Percentiles rank a stretch among this genome's conserved stretches.
These are phyloP conservation scores for Rhombomys opimus DNA, from an alignment of 2,113 vertebrate species.

Conservation along the genomic window DNA sequence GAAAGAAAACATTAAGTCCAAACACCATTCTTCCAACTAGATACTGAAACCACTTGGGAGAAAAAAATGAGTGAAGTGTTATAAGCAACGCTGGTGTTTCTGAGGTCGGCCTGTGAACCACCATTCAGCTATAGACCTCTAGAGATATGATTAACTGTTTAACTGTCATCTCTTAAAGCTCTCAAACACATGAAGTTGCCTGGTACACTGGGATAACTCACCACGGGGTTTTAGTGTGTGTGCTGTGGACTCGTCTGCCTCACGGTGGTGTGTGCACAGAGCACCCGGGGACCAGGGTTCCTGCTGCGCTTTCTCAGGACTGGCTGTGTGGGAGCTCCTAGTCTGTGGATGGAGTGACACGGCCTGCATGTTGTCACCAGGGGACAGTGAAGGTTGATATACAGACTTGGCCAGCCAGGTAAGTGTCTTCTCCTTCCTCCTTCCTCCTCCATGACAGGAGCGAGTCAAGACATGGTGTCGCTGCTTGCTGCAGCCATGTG, in stretches of 20 bases:
- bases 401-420: constrained; percentile 12
- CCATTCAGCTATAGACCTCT: constrained; percentile 52
- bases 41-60: constrained; percentile 66
- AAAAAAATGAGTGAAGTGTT: constrained; percentile 69
- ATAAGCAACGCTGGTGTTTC: constrained; percentile 71
- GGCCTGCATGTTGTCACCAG: background rate
- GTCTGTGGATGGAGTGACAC: background rate
- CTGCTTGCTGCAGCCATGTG: background rate
- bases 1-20: constrained; percentile 71
- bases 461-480: background rate
- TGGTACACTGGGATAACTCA: background rate
- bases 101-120: constrained; percentile 73
- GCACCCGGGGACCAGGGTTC: background rate
- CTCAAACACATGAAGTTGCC: constrained; percentile 35
- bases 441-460: constrained; percentile 10
- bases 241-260: background rate
- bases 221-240: background rate
- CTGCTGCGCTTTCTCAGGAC: background rate
- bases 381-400: background rate
- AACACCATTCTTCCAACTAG: constrained; percentile 64
- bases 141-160: constrained; percentile 70
- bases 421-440: background rate
- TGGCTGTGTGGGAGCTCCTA: background rate
- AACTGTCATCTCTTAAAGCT: constrained; percentile 59
- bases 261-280: background rate